Base-by-base conservation (phyloP, 1,140 invertebrate genomes). In the Drosophila willistoni region DNA sequence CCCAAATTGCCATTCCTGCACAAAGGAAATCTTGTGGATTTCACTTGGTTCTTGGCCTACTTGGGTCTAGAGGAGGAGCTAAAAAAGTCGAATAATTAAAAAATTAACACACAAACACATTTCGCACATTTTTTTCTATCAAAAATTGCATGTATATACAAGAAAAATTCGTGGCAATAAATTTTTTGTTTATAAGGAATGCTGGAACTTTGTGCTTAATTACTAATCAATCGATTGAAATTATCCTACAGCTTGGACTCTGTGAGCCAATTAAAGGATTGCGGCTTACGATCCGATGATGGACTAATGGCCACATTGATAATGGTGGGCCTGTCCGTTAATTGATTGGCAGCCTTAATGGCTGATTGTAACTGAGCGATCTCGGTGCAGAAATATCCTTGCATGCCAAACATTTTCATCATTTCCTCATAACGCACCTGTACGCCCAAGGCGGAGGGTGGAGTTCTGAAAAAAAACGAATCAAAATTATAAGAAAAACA, bases 241-340 rank as follows among this genome's bases (percentile, higher is more conserved):
- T 54, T 12, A 17, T 71, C 79, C 95, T 93, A 97, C 68, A 97
- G 93, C 93, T 98, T 98, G 19, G 97, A 97, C 93, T 98, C 96
- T 0, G 97, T 98, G 2, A 99, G 93, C 97, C 97, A 98, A 80
- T 94, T 95, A 90, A 97, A 98, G 34, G 95, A 95, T 93, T 99
- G 98, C 63, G 96, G 94, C 93, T 98, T 99, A 71, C 98, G 95
- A 90, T 97, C 96, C 42, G 98, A 96, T 73, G 95, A 94, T 12
- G 98, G 97, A 92, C 95, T 95, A 33, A 99, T 99, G 79, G 97
- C 94, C 17, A 98, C 95, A 90, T 99, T 99, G 68, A 99, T 97
- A 47, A 99, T 94, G 62, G 95, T 96, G 9, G 98, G 97, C 74
- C 94, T 93, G 90, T 97, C 95, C 1, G 92, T 95, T 10, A 96